Evolutionary conservation across 2,888 invertebrate genomes (phyloP), one percentile per base, ranked within the genome.

Genomic region (Pasiphila rectangulata): DNA sequence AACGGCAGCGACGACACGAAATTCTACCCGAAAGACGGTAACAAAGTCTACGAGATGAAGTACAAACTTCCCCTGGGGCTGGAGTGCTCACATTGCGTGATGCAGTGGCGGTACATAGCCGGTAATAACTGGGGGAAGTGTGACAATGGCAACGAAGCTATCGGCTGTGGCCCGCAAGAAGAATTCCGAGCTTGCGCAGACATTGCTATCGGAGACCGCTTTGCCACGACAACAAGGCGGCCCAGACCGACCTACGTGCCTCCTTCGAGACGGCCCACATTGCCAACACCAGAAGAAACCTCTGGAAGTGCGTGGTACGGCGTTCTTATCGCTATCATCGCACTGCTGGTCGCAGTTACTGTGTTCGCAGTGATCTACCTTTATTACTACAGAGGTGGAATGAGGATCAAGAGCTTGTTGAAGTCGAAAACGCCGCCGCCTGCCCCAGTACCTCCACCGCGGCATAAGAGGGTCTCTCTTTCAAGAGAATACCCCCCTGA

Each of bases 101-200:
- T 97, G 46, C 97, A 97, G 70, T 97, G 97, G 97, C 91, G 94
- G 59, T 97, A 97, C 76, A 90, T 95, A 43, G 96, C 96, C 30
- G 96, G 94, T 1, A 95, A 95, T 68, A 95, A 95, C 70, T 96
- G 95, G 95, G 95, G 95, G 0, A 90, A 87, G 7, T 94, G 94
- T 65, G 88, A 88, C 0, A 92, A 94, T 66, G 94, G 94, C 0
- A 92, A 91, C 34, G 95, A 94, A 20, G 93, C 93, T 0, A 93
- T 96, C 0, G 96, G 96, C 0, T 96, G 96, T 68, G 96, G 96
- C 0, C 94, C 94, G 0, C 96, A 96, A 71, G 96, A 96, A 72
- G 95, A 96, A 68, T 96, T 96, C 67, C 90, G 96, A 12, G 94
- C 95, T 0, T 96, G 96, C 60, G 93, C 96, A 0, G 96, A 96